Conservation (phyloP, 2,888 invertebrate genomes). For the Drosophila pseudotakahashii region DNA sequence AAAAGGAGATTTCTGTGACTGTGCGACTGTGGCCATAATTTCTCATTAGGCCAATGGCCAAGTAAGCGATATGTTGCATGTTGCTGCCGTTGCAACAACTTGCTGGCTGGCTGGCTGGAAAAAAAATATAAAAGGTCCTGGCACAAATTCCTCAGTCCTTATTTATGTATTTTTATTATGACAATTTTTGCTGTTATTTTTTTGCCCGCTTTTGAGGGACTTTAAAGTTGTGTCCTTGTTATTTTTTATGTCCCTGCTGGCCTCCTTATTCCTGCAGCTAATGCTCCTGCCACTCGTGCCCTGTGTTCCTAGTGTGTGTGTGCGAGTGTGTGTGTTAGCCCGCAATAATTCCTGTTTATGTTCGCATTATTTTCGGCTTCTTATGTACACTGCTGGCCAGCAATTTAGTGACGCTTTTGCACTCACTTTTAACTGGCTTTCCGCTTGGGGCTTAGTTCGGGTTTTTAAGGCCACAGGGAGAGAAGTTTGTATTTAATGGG, state of each 20-base stretch:
- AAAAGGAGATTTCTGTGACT: slow-evolving; percentile 48
- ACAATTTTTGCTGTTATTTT: slow-evolving; percentile 52
- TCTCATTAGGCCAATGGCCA: slow-evolving; percentile 83
- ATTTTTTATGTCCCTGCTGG: slow-evolving; percentile 26
- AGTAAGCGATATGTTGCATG: slow-evolving; percentile 31
- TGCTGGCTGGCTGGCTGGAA: background rate
- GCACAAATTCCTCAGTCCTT: slow-evolving; percentile 67
- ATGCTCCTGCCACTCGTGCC: slow-evolving; percentile 11
- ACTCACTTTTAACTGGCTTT: background rate
- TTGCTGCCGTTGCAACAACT: slow-evolving; percentile 8
- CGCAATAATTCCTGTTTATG: slow-evolving; percentile 76
- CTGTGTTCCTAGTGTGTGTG: background rate
- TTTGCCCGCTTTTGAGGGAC: slow-evolving; percentile 5
- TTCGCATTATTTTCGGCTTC: slow-evolving; percentile 68
- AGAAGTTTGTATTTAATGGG: too few relatives aligned
- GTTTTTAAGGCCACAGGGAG: background rate
- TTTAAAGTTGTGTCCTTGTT: slow-evolving; percentile 40
- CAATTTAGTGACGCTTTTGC: background rate
- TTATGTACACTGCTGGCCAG: slow-evolving; percentile 22
- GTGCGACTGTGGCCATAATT: slow-evolving; percentile 69
- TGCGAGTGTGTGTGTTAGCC: slow-evolving; percentile 57
- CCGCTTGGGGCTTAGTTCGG: background rate
- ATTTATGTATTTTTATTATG: slow-evolving; percentile 74
- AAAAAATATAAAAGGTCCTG: background rate
- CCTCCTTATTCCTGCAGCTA: slow-evolving; percentile 13